Evolutionary conservation across 2,888 invertebrate genomes (phyloP), one percentile per base, ranked within the genome.

Genomic region (Ophion costatus): DNA sequence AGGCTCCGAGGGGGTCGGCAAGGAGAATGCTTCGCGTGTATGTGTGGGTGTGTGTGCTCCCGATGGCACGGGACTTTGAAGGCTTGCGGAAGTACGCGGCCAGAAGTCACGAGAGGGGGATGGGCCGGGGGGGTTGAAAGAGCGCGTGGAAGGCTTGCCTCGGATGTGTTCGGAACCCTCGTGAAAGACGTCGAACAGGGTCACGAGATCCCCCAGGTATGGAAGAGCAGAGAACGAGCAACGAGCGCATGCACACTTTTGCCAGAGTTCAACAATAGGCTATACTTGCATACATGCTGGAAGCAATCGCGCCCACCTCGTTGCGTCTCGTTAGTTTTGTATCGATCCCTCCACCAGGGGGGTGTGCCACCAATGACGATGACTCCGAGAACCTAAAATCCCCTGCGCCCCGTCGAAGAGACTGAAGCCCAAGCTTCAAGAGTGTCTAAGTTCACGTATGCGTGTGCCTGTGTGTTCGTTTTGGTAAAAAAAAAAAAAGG

Each of bases 271-370:
- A n/a, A 51, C 69, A 51, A 20, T 6, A 59, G 67, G 64, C 71
- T 85, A 80, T 14, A 45, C 14, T 14, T 14, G 10, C 45, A 14
- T 45, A 45, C 45, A 45, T 4, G 3, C 83, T 80, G 84, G 80
- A 86, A 88, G 80, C 84, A 83, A 86, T 88, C 86, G 56, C 45
- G 86, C 63, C 74, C 77, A 61, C 69, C 76, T 71, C 77, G 80
- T 51, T 78, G 74, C 64, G 56, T 79, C 83, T 84, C 78, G 84
- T 85, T 84, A 87, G 81, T 84, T 84, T 33, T 59, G 61, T 81
- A 87, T 83, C 82, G 84, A 86, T 84, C 80, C 75, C 78, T n/a
- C 76, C 20, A 24, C 42, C 17, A 63, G 33, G 75, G 71, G 24
- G 20, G 33, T 33, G 64, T 45, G 59, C 45, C 20, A 22, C 51